Conservation (phyloP, 2,113 vertebrate genomes). For the Heteronetta atricapilla region DNA sequence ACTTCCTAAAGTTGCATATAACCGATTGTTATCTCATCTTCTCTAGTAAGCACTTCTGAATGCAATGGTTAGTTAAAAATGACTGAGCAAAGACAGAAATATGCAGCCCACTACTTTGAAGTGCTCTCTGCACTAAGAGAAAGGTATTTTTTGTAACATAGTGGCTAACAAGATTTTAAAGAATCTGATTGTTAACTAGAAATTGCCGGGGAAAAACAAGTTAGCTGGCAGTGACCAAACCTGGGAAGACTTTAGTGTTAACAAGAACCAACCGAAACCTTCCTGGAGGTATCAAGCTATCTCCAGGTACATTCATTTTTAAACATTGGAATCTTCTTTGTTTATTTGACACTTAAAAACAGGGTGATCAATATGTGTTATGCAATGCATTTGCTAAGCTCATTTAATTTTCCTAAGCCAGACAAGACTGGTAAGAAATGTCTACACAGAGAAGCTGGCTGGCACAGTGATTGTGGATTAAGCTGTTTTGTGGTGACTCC, state of each 20-base stretch:
- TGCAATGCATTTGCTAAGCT: not conserved
- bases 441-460: not conserved
- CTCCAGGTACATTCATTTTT: not conserved
- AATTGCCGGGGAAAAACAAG: not conserved
- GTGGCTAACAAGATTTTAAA: not conserved
- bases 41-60: not conserved
- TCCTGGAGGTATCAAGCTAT: not conserved
- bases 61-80: not conserved
- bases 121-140: not conserved
- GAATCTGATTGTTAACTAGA: not conserved
- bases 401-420: not conserved
- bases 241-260: not conserved
- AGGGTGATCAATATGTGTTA: not conserved
- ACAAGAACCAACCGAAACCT: not conserved
- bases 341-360: not conserved
- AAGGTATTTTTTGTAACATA: not conserved
- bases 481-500: not conserved
- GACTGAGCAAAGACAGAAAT: not conserved
- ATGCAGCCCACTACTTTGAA: not conserved
- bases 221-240: not conserved
- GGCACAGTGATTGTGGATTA: not conserved
- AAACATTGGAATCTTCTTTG: not conserved
- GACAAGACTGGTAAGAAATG: not conserved
- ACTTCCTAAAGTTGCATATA: not conserved
- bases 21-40: not conserved